phyloP scores from a whole-genome alignment of 2,888 invertebrate genomes.

The Balanococcus diminutus region DNA sequence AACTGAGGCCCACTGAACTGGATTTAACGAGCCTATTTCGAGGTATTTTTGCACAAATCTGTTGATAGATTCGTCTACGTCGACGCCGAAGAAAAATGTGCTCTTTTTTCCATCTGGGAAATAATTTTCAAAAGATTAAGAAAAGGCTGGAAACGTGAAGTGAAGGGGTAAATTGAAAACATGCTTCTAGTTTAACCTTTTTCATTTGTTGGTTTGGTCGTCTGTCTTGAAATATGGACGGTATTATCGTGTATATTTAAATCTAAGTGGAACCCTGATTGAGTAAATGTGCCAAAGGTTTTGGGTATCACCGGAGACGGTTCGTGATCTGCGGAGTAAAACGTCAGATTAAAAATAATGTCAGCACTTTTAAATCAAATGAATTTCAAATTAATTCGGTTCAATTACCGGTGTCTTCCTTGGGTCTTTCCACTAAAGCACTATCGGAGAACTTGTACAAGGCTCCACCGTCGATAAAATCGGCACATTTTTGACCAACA shows the following conservation, averaged over 20 bases:
- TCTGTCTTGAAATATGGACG: constrained; percentile 62
- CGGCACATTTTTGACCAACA: constrained; percentile 57
- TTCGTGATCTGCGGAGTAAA: background rate
- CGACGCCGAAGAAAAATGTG: background rate
- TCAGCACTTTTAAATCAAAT: background rate
- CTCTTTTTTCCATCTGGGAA: constrained; percentile 37
- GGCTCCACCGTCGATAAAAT: constrained; percentile 58
- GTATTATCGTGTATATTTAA: constrained; percentile 71
- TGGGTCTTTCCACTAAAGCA: constrained; percentile 58
- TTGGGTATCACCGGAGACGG: background rate
- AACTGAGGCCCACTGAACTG: constrained; percentile 45
- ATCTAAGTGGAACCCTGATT: constrained; percentile 68
- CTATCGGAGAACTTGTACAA: constrained; percentile 57
- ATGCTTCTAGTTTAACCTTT: constrained; percentile 21
- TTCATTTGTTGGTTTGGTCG: background rate
- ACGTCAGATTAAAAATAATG: background rate
- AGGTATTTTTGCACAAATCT: constrained; percentile 18
- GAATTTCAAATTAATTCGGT: background rate
- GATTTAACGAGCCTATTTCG: background rate
- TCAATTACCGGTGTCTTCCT: background rate
- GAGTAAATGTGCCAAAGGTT: constrained; percentile 61
- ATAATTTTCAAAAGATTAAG: background rate
- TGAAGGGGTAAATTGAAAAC: background rate
- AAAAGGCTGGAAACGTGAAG: no score
- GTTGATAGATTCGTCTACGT: constrained; percentile 34